Base-by-base conservation (phyloP, 1,140 invertebrate species). In the Drosophila nasuta region DNA sequence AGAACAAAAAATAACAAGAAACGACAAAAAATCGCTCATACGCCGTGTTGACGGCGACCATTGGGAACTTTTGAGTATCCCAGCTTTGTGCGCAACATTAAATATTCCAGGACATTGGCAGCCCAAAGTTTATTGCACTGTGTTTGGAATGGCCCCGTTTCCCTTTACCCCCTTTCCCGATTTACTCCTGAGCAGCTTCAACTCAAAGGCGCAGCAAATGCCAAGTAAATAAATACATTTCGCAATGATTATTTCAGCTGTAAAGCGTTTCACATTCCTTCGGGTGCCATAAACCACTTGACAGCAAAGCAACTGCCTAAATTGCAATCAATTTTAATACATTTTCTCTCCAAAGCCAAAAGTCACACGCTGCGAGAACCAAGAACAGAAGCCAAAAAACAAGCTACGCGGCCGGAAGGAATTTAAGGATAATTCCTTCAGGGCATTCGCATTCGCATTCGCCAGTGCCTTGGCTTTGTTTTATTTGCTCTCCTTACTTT, bases 271-370 rank as follows among this genome's bases (percentile, higher is more conserved):
- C 48, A 20, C 49, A 88, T 62, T 80, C 83, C 87, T 88, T 77
- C 48, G 83, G 85, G 83, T 88, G 80, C 80, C 69, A 83, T 87
- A 87, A 87, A 87, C 46, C 73, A 83, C 71, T 82, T 60, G 68
- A 51, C 60, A 73, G 25, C 43, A 41, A 52, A 45, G 15, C 13
- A 38, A 41, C 66, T 72, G 68, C 65, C 73, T 52, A 75, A 86
- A 77, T 83, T 78, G 79, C 83, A 88, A 88, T 87, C 83, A 88
- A 86, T 87, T 88, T 82, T 68, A 74, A 70, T 75, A 69, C 49
- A 68, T 66, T 59, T 66, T 72, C 35, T 0, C 30, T 38, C 35
- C 25, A 66, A 70, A 85, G 69, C 74, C 73, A 77, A 69, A 64
- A 64, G 48, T 56, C 51, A 46, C 48, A 41, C n/a, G 45, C 30